Base-by-base conservation (phyloP, 2,113 vertebrate genomes). In the Pluvianellus socialis region DNA sequence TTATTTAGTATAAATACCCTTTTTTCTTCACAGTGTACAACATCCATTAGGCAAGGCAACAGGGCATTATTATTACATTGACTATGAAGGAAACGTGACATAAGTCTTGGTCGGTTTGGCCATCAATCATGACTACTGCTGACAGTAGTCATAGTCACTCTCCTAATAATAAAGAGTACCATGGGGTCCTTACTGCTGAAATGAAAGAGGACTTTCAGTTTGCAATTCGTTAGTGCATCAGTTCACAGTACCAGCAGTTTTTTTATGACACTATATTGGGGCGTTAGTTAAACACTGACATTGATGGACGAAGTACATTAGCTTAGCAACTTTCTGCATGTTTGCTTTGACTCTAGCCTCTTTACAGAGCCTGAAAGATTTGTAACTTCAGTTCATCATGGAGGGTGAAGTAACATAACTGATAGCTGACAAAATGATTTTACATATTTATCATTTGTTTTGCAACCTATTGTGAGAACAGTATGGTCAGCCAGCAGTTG, bases 211-310 rank as follows among this genome's bases (percentile, higher is more conserved):
- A 56, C 26, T 75, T 80, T 28, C 68, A 26, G 30, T 70, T 70
- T 58, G 35, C 14, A 7, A 75, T 62, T 75, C 32, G 5, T 74
- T 55, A 74, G 35, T 67, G 44, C 8, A 0, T 68, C 67, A 67
- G 15, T 30, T 84, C 23, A n/a, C 18, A 55, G 73, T 18, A 47
- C 42, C 42, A 45, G 38, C 19, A 74, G 50, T 7, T 35, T 38
- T 74, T 61, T 40, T 50, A 55, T 86, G 42, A 18, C 42, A 5
- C 47, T 33, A 2, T 62, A 62, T 8, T 0, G 0, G 9, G 10
- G 15, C 59, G 14, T 73, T 47, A 84, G 12, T 52, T 76, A 59
- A 58, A 80, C 23, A 15, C 33, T 30, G 42, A 6, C 47, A 56
- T 33, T 77, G 9, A 56, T 35, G 17, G 72, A 67, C 66, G 30